Conservation (phyloP, 2,888 invertebrate genomes). For the Lamellibrachia columna region DNA sequence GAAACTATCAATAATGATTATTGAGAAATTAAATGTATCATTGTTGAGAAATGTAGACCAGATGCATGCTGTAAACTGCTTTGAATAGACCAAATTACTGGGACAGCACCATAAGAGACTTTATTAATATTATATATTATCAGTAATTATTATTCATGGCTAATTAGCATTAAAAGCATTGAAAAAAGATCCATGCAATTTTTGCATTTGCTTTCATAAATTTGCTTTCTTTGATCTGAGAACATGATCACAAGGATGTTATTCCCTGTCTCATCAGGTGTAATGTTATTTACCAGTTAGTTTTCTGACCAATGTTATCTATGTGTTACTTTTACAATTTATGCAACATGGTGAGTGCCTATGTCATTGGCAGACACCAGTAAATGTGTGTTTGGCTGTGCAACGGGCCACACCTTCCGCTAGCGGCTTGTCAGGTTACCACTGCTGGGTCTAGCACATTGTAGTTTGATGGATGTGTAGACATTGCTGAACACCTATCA, state of each 20-base stretch:
- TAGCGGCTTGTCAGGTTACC: not conserved
- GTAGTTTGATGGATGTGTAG: slow-evolving; percentile 3
- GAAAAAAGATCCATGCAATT: not conserved
- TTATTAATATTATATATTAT: not conserved
- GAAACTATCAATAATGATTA: not conserved
- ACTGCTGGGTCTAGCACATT: not conserved
- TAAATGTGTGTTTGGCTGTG: not conserved
- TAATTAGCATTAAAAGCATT: not conserved
- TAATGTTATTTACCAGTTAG: not conserved
- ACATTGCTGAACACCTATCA: not conserved
- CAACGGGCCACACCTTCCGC: not conserved
- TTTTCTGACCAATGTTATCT: not conserved
- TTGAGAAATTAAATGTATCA: not conserved
- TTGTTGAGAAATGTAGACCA: not conserved
- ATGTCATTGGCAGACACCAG: not conserved
- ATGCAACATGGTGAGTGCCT: not conserved
- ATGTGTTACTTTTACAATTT: not conserved
- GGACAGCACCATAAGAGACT: too few species aligned
- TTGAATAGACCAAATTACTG: too few species aligned
- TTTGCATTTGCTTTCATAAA: not conserved
- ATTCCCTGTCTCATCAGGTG: not conserved
- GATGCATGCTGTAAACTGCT: too few species aligned
- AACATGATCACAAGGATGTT: not conserved
- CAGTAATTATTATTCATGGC: not conserved
- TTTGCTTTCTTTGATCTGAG: not conserved